A percentile compares a stretch with the other conserved stretches of the same genome.
These are phyloP conservation scores for Microhierax caerulescens DNA, from an alignment of 2,797 vertebrate genomes.

Conservation along the genomic window DNA sequence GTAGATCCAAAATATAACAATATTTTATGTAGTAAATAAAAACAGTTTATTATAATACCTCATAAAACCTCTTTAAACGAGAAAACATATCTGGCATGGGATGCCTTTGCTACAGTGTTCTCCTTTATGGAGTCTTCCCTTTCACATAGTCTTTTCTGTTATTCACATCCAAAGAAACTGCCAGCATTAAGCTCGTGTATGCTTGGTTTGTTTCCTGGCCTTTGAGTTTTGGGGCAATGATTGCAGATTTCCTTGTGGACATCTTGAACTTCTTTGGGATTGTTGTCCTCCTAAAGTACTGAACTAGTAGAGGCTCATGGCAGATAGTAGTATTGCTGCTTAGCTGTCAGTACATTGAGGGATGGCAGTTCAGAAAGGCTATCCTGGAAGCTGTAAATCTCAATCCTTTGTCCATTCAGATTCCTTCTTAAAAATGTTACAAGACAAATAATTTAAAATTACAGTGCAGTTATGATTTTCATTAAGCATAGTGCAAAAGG, in stretches of 20 bases:
- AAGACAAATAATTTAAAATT: background rate
- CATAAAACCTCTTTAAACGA: background rate
- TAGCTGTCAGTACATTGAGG: background rate
- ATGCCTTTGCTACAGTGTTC: background rate
- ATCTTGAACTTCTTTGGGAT: background rate
- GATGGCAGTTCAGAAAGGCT: background rate
- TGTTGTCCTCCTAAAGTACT: background rate
- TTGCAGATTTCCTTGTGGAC: background rate
- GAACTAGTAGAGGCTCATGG: background rate
- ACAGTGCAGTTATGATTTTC: background rate
- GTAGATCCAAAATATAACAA: background rate
- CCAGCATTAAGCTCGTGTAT: background rate
- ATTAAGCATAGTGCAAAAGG: background rate
- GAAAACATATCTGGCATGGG: background rate
- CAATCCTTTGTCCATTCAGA: background rate
- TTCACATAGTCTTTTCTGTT: background rate
- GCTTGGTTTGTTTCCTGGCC: background rate
- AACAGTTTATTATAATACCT: background rate
- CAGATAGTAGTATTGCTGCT: background rate
- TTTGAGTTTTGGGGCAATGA: background rate
- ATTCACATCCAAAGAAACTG: background rate
- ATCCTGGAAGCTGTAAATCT: background rate
- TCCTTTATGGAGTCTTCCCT: background rate
- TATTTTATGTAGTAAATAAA: background rate
- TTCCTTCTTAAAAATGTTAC: background rate